A percentile compares a stretch with the other conserved stretches of the same genome.
Evolutionary conservation across 1,140 invertebrate genomes (phyloP).

Genomic region (Atta colombica): DNA sequence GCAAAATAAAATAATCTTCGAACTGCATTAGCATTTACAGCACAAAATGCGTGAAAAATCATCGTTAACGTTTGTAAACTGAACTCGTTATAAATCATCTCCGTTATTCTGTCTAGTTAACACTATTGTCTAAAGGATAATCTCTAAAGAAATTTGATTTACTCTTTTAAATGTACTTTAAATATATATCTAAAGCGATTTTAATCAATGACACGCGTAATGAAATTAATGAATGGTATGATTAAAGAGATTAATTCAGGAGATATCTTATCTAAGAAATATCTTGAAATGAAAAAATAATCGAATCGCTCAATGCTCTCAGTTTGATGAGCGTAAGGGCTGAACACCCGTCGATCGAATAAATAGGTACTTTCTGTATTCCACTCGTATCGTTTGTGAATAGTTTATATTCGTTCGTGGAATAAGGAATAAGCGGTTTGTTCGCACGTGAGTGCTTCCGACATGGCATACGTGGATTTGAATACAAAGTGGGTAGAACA

Average conservation of each 20-base stretch:
- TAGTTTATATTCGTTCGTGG: conserved; percentile 74
- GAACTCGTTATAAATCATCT: background rate
- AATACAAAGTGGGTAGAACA: conserved; percentile 70
- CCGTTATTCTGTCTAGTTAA: background rate
- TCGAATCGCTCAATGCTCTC: conserved; percentile 53
- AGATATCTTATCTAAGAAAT: conserved; percentile 35
- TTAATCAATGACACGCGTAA: background rate
- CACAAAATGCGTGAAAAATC: conserved; percentile 33
- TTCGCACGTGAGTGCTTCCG: conserved; percentile 73
- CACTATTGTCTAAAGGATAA: background rate
- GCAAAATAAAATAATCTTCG: conserved; percentile 51
- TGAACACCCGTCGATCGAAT: conserved; percentile 57
- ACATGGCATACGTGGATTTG: conserved; percentile 75
- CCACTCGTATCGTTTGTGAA: conserved; percentile 63
- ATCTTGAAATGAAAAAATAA: conserved; percentile 23
- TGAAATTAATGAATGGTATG: background rate
- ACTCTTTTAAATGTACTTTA: background rate
- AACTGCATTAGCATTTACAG: background rate
- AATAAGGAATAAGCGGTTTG: conserved; percentile 76
- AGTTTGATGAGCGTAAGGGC: conserved; percentile 55
- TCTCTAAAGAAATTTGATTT: background rate
- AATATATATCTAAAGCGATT: background rate
- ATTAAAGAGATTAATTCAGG: background rate
- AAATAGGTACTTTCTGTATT: conserved; percentile 71
- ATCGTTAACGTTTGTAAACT: background rate